A percentile compares a stretch with the other conserved stretches of the same genome.
Conservation (phyloP, 1,140 invertebrate genomes). For the Aphelinus certus region DNA sequence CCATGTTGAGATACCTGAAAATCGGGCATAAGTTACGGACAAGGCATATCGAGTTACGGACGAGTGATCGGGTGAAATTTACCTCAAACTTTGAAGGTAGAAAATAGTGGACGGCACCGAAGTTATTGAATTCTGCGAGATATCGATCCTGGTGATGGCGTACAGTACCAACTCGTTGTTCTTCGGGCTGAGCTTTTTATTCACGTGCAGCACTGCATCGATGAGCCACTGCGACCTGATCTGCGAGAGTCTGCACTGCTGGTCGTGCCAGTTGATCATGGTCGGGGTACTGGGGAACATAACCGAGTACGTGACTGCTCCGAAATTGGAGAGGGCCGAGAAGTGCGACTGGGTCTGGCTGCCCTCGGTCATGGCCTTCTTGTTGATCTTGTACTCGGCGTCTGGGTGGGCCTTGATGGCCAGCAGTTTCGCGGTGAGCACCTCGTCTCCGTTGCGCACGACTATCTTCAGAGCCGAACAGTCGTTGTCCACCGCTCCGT, state of each 20-base stretch:
- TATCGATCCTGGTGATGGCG: constrained; percentile 92
- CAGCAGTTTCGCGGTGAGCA: constrained; percentile 78
- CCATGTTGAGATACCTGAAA: constrained; percentile 59
- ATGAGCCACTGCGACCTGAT: constrained; percentile 84
- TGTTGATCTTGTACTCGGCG: constrained; percentile 88
- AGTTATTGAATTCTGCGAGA: constrained; percentile 89
- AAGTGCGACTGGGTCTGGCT: constrained; percentile 69
- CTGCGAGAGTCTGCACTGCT: constrained; percentile 75
- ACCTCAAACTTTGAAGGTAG: constrained; percentile 74
- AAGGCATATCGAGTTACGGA: too few relatives aligned
- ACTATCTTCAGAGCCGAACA: constrained; percentile 82
- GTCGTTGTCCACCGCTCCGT: constrained; percentile 89
- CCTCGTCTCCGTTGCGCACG: constrained; percentile 75
- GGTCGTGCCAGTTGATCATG: constrained; percentile 95
- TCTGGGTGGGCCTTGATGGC: constrained; percentile 85
- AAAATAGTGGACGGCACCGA: constrained; percentile 85
- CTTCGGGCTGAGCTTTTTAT: constrained; percentile 78
- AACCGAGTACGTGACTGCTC: constrained; percentile 79
- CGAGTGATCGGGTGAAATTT: constrained; percentile 46
- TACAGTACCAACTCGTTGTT: constrained; percentile 80
- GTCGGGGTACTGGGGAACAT: constrained; percentile 88
- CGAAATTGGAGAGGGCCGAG: constrained; percentile 68
- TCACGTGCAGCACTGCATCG: constrained; percentile 84
- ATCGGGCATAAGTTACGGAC: not conserved
- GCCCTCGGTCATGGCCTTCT: constrained; percentile 80